Evolutionary conservation across 2,888 invertebrate genomes (phyloP).

Genomic region (Amitus sp.): DNA sequence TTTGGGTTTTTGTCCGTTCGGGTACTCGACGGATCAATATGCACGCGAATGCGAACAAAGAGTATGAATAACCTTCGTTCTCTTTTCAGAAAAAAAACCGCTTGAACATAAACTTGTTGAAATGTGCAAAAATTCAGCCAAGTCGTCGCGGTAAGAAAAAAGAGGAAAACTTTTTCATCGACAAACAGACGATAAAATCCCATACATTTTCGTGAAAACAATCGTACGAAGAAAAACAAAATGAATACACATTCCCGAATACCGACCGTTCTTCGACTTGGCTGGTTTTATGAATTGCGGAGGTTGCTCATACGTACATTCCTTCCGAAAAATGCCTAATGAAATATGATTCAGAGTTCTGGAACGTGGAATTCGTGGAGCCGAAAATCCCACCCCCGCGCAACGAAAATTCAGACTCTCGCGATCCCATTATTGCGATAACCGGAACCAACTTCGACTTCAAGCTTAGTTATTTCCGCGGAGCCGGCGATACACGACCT

Average conservation of each 20-base stretch:
- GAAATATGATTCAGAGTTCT: slow-evolving; percentile 30
- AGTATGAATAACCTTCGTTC: too few relatives aligned
- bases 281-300: slow-evolving; percentile 19
- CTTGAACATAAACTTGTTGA: too few relatives aligned
- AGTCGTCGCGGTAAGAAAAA: too few relatives aligned
- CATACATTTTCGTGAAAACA: slow-evolving; percentile 4
- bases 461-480: slow-evolving; percentile 34
- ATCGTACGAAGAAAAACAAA: not conserved
- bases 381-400: slow-evolving; percentile 15
- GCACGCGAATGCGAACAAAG: too few relatives aligned
- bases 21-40: slow-evolving; percentile 24
- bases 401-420: slow-evolving; percentile 28
- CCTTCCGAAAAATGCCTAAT: slow-evolving; percentile 9
- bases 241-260: slow-evolving; percentile 8
- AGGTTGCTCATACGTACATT: slow-evolving; percentile 13
- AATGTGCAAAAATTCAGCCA: too few relatives aligned
- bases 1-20: slow-evolving; percentile 15
- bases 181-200: not conserved
- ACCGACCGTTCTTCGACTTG: slow-evolving; percentile 18
- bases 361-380: slow-evolving; percentile 16
- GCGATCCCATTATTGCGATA: slow-evolving; percentile 35
- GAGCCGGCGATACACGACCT: slow-evolving; percentile 24
- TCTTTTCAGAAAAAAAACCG: too few relatives aligned
- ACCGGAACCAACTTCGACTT: slow-evolving; percentile 37
- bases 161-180: not conserved